These are phyloP conservation scores for Trichomalopsis sarcophagae DNA, from an alignment of 1,140 invertebrate genomes.

Conservation along the genomic window DNA sequence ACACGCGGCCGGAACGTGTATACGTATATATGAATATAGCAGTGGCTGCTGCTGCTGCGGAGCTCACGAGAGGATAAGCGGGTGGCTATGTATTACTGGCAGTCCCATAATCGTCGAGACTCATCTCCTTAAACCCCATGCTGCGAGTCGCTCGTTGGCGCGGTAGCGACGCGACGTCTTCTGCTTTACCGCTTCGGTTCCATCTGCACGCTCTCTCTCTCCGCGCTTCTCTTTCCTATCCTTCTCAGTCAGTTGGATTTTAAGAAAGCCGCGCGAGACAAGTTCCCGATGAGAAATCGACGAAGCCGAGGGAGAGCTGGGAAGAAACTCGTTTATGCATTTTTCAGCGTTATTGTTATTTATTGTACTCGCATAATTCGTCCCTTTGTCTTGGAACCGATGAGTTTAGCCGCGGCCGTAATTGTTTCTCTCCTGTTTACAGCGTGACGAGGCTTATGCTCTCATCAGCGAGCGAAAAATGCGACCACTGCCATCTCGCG, in stretches of 20 bases:
- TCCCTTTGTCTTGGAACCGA: background rate
- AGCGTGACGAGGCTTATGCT: too few species aligned
- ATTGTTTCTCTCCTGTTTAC: background rate
- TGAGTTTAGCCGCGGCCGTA: background rate
- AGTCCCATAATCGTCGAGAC: conserved; percentile 64
- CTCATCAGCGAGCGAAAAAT: background rate
- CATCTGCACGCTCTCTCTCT: conserved; percentile 2
- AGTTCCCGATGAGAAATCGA: conserved; percentile 17
- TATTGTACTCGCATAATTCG: background rate
- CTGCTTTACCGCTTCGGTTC: conserved; percentile 37
- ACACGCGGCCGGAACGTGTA: background rate
- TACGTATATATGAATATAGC: conserved; percentile 10
- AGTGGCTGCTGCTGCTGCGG: too few species aligned
- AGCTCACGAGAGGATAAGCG: conserved; percentile 33
- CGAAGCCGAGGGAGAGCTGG: background rate
- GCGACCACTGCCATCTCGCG: conserved; percentile 6
- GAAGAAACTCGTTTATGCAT: background rate
- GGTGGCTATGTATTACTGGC: conserved; percentile 49
- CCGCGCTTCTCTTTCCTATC: background rate
- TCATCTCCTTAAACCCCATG: conserved; percentile 67
- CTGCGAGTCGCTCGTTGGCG: conserved; percentile 56
- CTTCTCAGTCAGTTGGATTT: background rate
- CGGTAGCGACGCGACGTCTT: conserved; percentile 37
- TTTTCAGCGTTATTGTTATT: background rate
- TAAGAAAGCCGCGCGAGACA: background rate